These are phyloP conservation scores for Taeniopygia guttata DNA, from an alignment of 2,797 vertebrate species.

Conservation along the genomic window DNA sequence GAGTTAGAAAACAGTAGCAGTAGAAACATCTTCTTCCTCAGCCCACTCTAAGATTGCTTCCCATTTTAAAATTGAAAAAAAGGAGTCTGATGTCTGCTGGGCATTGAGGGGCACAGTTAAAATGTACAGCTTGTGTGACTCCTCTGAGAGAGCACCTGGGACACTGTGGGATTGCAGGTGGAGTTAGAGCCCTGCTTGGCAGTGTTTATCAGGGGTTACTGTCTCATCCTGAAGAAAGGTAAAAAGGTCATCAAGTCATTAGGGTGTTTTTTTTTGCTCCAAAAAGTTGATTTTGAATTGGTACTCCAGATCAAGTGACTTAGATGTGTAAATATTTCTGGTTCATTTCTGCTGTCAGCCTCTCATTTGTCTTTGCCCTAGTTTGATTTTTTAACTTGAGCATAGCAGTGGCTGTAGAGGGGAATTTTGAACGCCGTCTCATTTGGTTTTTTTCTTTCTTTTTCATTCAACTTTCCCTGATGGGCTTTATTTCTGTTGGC, in stretches of 20 bases:
- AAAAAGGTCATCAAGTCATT: neutral
- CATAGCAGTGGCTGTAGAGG: neutral
- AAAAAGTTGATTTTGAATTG: neutral
- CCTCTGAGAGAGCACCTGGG: neutral
- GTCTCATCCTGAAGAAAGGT: neutral
- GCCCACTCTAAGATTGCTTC: neutral
- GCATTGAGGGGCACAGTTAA: neutral
- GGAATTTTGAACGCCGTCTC: neutral
- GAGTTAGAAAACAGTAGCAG: neutral
- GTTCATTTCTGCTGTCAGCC: neutral
- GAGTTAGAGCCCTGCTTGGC: neutral
- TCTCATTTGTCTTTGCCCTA: neutral
- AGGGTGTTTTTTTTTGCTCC: neutral
- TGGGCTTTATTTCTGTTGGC: neutral
- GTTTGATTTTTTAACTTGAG: neutral
- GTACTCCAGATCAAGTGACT: neutral
- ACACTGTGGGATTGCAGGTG: neutral
- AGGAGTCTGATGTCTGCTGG: neutral
- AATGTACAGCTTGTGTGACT: neutral
- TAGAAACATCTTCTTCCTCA: neutral
- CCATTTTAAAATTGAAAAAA: neutral
- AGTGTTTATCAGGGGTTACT: neutral
- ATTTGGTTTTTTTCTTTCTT: neutral
- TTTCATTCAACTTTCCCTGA: neutral
- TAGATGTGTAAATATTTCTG: neutral